Base-by-base conservation (phyloP, 2,888 invertebrate species). In the Temnothorax rugatulus region DNA sequence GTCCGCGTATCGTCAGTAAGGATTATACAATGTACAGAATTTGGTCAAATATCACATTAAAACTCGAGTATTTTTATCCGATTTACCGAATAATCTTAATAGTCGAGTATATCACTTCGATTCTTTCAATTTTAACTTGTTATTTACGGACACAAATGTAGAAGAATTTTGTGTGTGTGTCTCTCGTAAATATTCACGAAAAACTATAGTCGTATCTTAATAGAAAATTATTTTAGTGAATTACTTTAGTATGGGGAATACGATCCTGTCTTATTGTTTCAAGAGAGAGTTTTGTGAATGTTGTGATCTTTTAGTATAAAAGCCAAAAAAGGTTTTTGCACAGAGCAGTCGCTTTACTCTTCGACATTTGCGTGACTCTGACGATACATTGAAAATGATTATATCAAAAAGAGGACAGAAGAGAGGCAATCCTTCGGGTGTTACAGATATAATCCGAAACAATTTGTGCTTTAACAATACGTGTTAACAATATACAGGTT, bases 11-110 rank as follows among this genome's bases (percentile, higher is more conserved):
- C 52, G 21, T 75, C 47, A 75, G 84, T 25, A 61, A 82, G 63
- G 44, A 82, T 84, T 82, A 84, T 69, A 61, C 29, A 79, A 85
- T 73, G 11, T 85, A 75, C 63, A 84, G 64, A 84, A 85, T 84
- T 88, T 86, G 84, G 88, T 87, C 84, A 84, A 44, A 85, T 68
- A 75, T 85, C 77, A 84, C 57, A 59, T 88, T 82, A 88, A 86
- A 88, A 82, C 75, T 68, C 47, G 66, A 81, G 68, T 81, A 76
- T 82, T 25, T 38, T 52, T 21, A 52, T 64, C 29, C 47, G 66
- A 68, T 50, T 68, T 18, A 47, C 18, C 66, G 66, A 68, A 47
- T 68, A 66, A 63, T 25, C 25, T 44, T 66, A 47, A 66, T 66
- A 68, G 29, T 47, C 47, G 66, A 68, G 66, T 68, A 25, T 66